phyloP scores from a whole-genome alignment of 1,140 invertebrate genomes.

The Anastrepha ludens region DNA sequence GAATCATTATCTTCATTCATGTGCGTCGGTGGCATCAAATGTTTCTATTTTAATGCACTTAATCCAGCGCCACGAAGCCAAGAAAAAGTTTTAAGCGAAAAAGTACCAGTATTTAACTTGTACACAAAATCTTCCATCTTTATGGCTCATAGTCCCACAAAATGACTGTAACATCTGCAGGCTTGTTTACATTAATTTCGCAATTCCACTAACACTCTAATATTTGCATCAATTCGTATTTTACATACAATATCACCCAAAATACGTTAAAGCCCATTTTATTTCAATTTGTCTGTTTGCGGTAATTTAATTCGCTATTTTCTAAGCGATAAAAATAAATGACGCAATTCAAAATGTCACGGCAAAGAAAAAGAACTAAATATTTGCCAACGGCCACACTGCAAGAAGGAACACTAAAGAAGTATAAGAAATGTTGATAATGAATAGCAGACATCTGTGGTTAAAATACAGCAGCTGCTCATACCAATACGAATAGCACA shows the following conservation, averaged over 20 bases:
- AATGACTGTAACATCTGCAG: not conserved
- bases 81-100: too few species aligned
- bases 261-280: not conserved
- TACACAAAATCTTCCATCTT: too few species aligned
- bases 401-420: not conserved
- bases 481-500: not conserved
- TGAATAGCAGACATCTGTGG: slow-evolving; percentile 21
- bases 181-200: not conserved
- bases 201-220: not conserved
- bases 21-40: too few species aligned
- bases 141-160: not conserved
- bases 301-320: slow-evolving; percentile 45
- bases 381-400: not conserved
- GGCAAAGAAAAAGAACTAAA: not conserved
- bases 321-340: slow-evolving; percentile 40
- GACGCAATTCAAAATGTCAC: slow-evolving; percentile 30
- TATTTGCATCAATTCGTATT: not conserved
- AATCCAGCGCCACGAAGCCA: too few species aligned
- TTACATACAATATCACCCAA: not conserved
- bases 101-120: too few species aligned
- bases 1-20: too few species aligned
- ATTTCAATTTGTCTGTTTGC: slow-evolving; percentile 33
- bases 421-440: not conserved
- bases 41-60: too few species aligned
- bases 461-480: not conserved